A percentile compares a stretch with the other conserved stretches of the same genome.
Conservation (phyloP, 2,113 vertebrate species). For the Struthio camelus region DNA sequence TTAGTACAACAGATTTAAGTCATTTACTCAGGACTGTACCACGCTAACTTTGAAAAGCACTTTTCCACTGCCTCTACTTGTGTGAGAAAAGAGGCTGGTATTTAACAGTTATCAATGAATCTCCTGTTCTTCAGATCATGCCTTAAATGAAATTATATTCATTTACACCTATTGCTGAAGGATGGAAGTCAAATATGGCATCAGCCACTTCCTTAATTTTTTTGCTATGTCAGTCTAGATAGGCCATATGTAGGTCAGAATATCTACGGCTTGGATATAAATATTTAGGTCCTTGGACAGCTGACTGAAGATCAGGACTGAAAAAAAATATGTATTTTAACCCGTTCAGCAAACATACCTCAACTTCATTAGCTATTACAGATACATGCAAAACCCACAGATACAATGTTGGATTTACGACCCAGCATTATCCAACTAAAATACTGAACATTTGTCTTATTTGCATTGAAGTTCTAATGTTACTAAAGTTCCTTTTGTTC, state of each 20-base stretch:
- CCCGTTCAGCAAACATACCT: not conserved
- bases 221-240: not conserved
- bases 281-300: not conserved
- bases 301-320: not conserved
- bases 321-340: not conserved
- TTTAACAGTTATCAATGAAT: not conserved
- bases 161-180: not conserved
- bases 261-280: no score
- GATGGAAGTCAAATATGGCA: not conserved
- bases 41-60: not conserved
- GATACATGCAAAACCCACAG: not conserved
- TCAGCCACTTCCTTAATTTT: not conserved
- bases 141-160: not conserved
- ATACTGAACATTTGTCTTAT: not conserved
- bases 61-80: not conserved
- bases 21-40: not conserved
- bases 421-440: not conserved
- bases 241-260: not conserved
- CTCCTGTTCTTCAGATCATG: not conserved
- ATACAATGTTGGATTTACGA: accelerated
- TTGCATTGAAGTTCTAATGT: not conserved
- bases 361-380: not conserved
- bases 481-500: not conserved
- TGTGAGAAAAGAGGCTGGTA: not conserved
- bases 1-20: not conserved